Conservation (phyloP, 2,113 vertebrate genomes). For the Cochlearius cochlearius region DNA sequence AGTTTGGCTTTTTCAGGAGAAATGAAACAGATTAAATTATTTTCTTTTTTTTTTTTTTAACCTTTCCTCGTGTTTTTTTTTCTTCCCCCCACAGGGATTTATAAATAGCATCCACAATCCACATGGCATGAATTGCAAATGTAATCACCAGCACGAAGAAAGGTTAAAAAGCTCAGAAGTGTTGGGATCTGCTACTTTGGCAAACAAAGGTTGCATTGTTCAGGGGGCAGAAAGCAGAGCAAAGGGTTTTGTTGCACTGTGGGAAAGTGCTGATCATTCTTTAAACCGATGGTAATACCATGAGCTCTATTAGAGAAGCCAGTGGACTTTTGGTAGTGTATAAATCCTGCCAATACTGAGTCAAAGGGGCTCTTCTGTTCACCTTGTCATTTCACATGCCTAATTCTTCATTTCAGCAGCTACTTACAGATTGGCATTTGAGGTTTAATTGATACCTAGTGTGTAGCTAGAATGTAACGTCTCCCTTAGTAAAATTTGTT, state of each 20-base stretch:
- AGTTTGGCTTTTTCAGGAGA: background rate
- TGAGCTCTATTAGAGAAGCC: background rate
- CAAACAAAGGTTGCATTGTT: constrained; percentile 19
- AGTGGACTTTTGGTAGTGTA: background rate
- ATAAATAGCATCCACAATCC: background rate
- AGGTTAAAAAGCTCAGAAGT: constrained; percentile 22
- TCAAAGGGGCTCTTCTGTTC: background rate
- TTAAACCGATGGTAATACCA: background rate
- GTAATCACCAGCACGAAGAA: constrained; percentile 10
- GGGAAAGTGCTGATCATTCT: background rate
- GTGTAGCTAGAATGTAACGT: constrained; percentile 38
- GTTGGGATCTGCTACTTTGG: background rate
- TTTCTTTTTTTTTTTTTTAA: background rate
- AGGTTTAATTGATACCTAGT: constrained; percentile 48
- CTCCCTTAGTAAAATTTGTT: constrained; percentile 58
- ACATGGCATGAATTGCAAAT: constrained; percentile 39
- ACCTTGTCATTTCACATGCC: background rate
- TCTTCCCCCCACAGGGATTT: background rate
- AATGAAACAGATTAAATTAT: background rate
- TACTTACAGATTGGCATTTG: constrained; percentile 3
- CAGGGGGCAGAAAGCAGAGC: background rate
- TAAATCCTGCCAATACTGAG: background rate
- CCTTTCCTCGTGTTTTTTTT: background rate
- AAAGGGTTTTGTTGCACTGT: background rate
- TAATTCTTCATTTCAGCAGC: constrained; percentile 1